Base-by-base conservation (phyloP, 2,797 vertebrate genomes). In the Fratercula arctica region DNA sequence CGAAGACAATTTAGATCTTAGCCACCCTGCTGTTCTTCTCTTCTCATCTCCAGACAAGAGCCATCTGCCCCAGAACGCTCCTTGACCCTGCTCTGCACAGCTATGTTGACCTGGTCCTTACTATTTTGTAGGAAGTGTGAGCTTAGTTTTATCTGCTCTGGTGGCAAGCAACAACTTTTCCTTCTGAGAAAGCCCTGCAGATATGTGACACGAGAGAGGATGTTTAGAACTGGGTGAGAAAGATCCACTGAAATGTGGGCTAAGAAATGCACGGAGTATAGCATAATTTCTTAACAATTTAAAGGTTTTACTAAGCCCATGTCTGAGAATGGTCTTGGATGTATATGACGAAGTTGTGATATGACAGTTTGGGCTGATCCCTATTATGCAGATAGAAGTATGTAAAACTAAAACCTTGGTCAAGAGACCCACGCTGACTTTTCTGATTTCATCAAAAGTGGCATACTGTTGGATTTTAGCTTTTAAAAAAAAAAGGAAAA, bases 361-460 rank as follows among this genome's bases (percentile, higher is more conserved):
- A 41, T 2, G 11, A 43, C 11, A 68, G 7, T 45, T 79, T 61
- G 35, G 6, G 11, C 16, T 79, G 21, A 21, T 35, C 19, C 3
- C 75, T 75, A 20, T 35, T 81, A 56, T 25, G n/a, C 4, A 68
- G 13, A 20, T 31, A 73, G 20, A 19, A n/a, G 17, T 11, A 63
- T 9, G 7, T 23, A 48, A 87, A 50, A 45, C 5, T 37, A 57
- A 70, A 79, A 66, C 12, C 12, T 35, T 46, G 11, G 6, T 87
- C 1, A 2, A 89, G 33, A 85, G 10, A 60, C 8, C 5, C n/a
- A 16, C 10, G 13, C 4, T 0, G 0, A 7, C 15, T 61, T 67
- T 53, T 66, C 41, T 39, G 29, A 35, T 29, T 95, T 84, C 8
- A 43, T 33, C 3, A 16, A 14, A 74, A 77, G 26, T 19, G 9